phyloP scores from a whole-genome alignment of 2,888 invertebrate genomes.

The Unio pictorum region DNA sequence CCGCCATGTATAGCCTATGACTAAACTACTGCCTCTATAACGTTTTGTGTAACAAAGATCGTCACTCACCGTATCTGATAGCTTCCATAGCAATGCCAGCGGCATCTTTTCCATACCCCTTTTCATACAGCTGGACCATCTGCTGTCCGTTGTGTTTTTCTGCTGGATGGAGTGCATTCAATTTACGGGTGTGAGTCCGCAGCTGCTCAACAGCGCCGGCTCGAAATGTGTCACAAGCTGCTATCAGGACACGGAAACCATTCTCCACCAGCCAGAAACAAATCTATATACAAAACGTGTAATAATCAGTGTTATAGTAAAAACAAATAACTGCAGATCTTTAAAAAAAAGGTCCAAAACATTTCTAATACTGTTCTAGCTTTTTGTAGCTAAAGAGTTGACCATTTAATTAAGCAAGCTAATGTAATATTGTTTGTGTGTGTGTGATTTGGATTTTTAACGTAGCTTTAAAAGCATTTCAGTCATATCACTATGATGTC shows the following conservation, averaged over 20 bases:
- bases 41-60: not conserved
- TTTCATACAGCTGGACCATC: slow-evolving; percentile 97
- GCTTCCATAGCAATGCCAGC: slow-evolving; percentile 99
- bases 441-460: too few relatives aligned
- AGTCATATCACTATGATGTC: too few relatives aligned
- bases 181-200: slow-evolving; percentile 91
- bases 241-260: slow-evolving; percentile 93
- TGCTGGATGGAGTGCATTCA: slow-evolving; percentile 93
- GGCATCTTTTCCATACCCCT: slow-evolving; percentile 98
- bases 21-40: not conserved
- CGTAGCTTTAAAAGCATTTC: too few relatives aligned
- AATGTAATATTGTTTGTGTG: too few relatives aligned
- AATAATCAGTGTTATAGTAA: not conserved
- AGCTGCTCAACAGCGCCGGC: slow-evolving; percentile 99
- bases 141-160: slow-evolving; percentile 79
- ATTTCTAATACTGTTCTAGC: too few relatives aligned
- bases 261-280: slow-evolving; percentile 99
- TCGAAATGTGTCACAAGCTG: slow-evolving; percentile 99
- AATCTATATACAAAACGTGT: slow-evolving; percentile 76
- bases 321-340: too few relatives aligned
- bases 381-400: too few relatives aligned
- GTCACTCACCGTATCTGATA: slow-evolving; percentile 81
- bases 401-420: too few relatives aligned
- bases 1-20: not conserved
- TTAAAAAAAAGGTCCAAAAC: too few relatives aligned